Percentiles rank a stretch among this genome's conserved stretches.
Conservation (phyloP, 2,797 vertebrate genomes). For the Triplophysa yarkandensis region DNA sequence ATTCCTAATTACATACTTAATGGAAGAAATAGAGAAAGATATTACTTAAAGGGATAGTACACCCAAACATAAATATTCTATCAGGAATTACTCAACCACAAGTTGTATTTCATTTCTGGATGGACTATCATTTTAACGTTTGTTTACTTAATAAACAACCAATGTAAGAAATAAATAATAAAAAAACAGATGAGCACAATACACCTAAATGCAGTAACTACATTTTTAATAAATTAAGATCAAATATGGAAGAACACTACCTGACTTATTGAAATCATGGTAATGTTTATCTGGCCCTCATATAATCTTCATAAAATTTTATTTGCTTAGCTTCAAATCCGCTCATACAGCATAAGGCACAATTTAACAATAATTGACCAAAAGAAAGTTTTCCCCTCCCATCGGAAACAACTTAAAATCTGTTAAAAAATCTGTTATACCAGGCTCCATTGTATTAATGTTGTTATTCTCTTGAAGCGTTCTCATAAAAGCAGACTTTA, state of each 20-base stretch:
- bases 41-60: too few species aligned
- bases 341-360: neutral
- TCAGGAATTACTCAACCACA: too few species aligned
- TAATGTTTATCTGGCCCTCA: neutral
- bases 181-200: neutral
- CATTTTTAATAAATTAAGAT: neutral
- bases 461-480: neutral
- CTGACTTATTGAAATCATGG: neutral
- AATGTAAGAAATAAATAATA: neutral
- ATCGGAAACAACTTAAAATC: slow-evolving; percentile 7
- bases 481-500: slow-evolving; percentile 1
- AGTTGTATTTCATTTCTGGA: too few species aligned
- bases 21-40: too few species aligned
- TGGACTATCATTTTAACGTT: too few species aligned
- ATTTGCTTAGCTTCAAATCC: neutral
- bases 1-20: neutral
- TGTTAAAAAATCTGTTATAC: neutral
- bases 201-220: neutral
- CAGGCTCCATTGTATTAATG: slow-evolving; percentile 4
- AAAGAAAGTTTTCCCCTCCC: neutral
- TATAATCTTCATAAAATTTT: neutral
- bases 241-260: neutral
- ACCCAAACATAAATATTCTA: too few species aligned
- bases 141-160: too few species aligned
- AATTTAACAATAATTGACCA: neutral